phyloP scores from a whole-genome alignment of 2,888 invertebrate species.

The Caenorhabditis sinica region DNA sequence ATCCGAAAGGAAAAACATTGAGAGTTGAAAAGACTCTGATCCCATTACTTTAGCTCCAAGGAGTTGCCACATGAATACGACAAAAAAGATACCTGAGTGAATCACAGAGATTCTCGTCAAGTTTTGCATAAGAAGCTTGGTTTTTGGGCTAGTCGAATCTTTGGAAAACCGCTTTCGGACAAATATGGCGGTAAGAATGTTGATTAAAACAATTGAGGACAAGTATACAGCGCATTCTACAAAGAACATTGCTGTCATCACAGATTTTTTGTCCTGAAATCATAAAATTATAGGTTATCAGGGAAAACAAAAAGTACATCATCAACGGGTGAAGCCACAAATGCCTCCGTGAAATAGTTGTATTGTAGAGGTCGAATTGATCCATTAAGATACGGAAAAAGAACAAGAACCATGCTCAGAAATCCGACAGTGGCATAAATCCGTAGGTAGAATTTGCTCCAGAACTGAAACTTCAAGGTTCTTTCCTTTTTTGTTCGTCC shows the following conservation, averaged over 20 bases:
- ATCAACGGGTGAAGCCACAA: background rate
- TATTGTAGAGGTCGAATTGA: background rate
- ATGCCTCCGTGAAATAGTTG: background rate
- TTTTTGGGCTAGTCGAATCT: background rate
- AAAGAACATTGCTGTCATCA: background rate
- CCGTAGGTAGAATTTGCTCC: conserved; percentile 11
- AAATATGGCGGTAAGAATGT: background rate
- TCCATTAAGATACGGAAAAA: background rate
- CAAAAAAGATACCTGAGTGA: background rate
- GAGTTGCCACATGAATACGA: conserved; percentile 14
- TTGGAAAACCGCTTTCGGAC: background rate
- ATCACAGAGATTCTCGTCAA: conserved; percentile 5
- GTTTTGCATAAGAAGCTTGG: conserved; percentile 4
- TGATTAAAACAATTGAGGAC: background rate
- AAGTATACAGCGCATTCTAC: conserved; percentile 1
- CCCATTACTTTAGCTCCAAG: background rate
- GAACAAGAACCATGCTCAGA: background rate
- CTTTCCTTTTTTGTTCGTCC: background rate
- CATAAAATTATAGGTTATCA: background rate
- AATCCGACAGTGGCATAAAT: background rate
- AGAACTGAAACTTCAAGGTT: conserved; percentile 13
- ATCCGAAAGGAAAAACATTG: conserved; percentile 12
- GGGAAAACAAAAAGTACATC: background rate
- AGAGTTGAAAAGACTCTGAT: background rate
- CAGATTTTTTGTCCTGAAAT: conserved; percentile 5